phyloP scores from a whole-genome alignment of 2,888 invertebrate genomes.

The Drosophila leonis region DNA sequence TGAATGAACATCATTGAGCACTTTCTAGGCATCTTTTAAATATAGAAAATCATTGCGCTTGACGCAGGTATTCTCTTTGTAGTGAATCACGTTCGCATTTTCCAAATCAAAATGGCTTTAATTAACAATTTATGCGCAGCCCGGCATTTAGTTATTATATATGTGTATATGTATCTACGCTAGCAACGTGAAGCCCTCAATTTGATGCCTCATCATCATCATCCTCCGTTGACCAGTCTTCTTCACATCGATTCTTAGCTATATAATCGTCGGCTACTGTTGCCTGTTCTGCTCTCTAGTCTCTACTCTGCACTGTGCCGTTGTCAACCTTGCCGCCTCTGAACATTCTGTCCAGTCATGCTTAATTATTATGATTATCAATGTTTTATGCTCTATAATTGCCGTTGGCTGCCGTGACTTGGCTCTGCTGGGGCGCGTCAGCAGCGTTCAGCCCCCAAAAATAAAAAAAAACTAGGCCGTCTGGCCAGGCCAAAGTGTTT shows the following conservation, averaged over 20 bases:
- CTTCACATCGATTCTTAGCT: constrained; percentile 40
- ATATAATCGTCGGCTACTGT: constrained; percentile 48
- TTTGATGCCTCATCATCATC: constrained; percentile 54
- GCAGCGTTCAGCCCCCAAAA: constrained; percentile 26
- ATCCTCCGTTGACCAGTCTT: constrained; percentile 7
- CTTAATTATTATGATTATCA: constrained; percentile 82
- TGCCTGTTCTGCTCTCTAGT: neutral
- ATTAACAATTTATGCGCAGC: constrained; percentile 71
- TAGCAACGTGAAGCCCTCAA: constrained; percentile 24
- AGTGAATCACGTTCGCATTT: constrained; percentile 28
- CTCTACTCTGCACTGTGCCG: neutral
- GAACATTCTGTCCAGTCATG: constrained; percentile 74
- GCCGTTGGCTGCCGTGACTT: constrained; percentile 73
- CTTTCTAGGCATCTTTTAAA: constrained; percentile 63
- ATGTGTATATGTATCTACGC: neutral
- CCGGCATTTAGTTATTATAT: constrained; percentile 52
- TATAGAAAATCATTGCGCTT: constrained; percentile 59
- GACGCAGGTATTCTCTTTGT: constrained; percentile 17
- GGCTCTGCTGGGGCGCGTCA: constrained; percentile 63
- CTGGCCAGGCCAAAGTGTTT: constrained; percentile 7
- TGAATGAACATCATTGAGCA: constrained; percentile 22
- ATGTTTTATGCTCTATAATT: constrained; percentile 82
- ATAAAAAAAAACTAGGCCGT: constrained; percentile 28
- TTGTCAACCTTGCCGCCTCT: constrained; percentile 58
- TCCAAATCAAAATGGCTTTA: constrained; percentile 67